Conservation (phyloP, 2,888 invertebrate species). For the Diabrotica balteata region DNA sequence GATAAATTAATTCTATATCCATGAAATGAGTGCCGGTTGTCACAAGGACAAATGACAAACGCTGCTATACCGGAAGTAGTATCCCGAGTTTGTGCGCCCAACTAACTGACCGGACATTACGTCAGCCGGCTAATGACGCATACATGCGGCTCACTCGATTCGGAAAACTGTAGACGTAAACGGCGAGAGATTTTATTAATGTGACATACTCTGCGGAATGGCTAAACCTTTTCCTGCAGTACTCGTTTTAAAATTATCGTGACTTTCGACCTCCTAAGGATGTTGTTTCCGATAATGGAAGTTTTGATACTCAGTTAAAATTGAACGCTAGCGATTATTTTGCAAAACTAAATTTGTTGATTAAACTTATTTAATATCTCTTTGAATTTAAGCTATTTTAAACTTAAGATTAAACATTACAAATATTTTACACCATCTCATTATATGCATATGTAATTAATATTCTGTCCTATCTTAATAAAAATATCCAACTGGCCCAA, state of each 20-base stretch:
- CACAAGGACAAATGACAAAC: slow-evolving; percentile 53
- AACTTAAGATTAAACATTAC: no score
- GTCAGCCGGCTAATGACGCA: slow-evolving; percentile 50
- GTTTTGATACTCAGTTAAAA: slow-evolving; percentile 2
- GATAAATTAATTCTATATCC: slow-evolving; percentile 48
- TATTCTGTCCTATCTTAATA: no score
- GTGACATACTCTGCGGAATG: slow-evolving; percentile 19
- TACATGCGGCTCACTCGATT: slow-evolving; percentile 41
- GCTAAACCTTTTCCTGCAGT: background rate
- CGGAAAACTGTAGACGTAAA: slow-evolving; percentile 39
- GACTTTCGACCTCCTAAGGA: slow-evolving; percentile 3
- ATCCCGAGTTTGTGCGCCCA: slow-evolving; percentile 54
- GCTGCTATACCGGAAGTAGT: slow-evolving; percentile 51
- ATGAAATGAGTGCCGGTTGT: slow-evolving; percentile 52
- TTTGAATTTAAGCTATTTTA: no score
- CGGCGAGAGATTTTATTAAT: slow-evolving; percentile 25
- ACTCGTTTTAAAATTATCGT: slow-evolving; percentile 1
- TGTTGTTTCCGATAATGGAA: background rate
- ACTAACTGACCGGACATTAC: slow-evolving; percentile 48
- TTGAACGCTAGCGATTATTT: no score
- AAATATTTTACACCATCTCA: no score
- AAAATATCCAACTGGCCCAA: no score
- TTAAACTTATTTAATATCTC: no score
- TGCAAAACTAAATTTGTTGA: no score
- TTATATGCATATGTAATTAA: no score